Base-by-base conservation (phyloP, 2,888 invertebrate genomes). In the Pristionchus entomophagus region DNA sequence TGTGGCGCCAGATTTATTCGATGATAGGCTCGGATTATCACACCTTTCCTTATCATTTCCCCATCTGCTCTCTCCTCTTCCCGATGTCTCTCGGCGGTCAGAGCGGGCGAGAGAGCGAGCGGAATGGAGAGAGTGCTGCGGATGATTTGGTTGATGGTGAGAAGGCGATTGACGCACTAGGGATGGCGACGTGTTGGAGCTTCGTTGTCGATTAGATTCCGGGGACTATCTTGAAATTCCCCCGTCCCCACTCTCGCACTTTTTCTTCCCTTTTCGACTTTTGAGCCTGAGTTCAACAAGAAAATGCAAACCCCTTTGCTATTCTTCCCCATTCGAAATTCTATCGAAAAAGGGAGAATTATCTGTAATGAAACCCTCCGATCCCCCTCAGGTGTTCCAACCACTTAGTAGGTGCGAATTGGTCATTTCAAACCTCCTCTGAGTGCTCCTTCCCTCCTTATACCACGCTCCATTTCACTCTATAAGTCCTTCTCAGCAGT, bases 121-220 rank as follows among this genome's bases (percentile, higher is more conserved):
- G 0, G 26, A 73, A 10, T 17, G n/a, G 35, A 12, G 73, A 69
- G 73, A 73, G 73, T 8, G 3, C 73, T 12, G 73, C 26, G 22
- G 73, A 73, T 73, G 73, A 73, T 73, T 73, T 73, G 73, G 73
- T 73, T 73, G 73, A 73, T 73, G 73, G 73, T 73, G 73, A 41
- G 45, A 35, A 73, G 26, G 32, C 65, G n/a, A 65, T 73, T 73
- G 73, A 73, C 73, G 73, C n/a, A 73, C 29, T 73, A 22, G 45
- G 45, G n/a, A 19, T 73, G 73, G 73, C 73, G 41, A 73, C 5
- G 65, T 8, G 62, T 19, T 26, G 51, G n/a, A 59, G 59, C 45
- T 6, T 14, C 14, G 45, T 45, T 45, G 45, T 45, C 45, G 45
- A 10, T 14, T 6, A 45, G 14, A 45, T 10, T 45, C 14, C 45